phyloP scores from a whole-genome alignment of 1,140 invertebrate species.

The Drosophila lini region DNA sequence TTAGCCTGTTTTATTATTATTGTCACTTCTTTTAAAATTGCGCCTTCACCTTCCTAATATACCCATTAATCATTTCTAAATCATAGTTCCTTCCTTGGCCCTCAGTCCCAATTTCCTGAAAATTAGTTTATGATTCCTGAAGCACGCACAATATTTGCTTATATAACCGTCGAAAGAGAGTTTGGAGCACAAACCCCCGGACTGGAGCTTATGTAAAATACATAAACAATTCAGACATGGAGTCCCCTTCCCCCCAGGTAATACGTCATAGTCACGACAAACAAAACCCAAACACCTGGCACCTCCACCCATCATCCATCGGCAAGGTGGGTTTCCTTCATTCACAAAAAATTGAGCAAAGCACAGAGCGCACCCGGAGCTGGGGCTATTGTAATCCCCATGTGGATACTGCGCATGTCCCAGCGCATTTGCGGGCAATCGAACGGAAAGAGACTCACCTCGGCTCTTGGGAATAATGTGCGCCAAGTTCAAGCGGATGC shows the following conservation, averaged over 20 bases:
- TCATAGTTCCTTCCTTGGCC: background rate
- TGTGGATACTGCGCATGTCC: slow-evolving; percentile 62
- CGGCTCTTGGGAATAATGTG: slow-evolving; percentile 42
- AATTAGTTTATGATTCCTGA: slow-evolving; percentile 20
- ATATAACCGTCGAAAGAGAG: slow-evolving; percentile 9
- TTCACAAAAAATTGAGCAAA: slow-evolving; percentile 69
- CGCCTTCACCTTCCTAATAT: background rate
- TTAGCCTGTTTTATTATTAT: no score
- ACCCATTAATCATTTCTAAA: background rate
- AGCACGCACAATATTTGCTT: slow-evolving; percentile 31
- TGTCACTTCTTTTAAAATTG: background rate
- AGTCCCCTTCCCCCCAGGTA: background rate
- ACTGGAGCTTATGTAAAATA: slow-evolving; percentile 39
- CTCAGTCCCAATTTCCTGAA: background rate
- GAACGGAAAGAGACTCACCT: slow-evolving; percentile 64
- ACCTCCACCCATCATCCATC: background rate
- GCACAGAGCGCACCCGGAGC: slow-evolving; percentile 25
- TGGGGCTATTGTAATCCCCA: slow-evolving; percentile 7
- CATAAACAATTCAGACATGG: slow-evolving; percentile 35
- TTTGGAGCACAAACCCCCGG: slow-evolving; percentile 1
- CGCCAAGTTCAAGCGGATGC: slow-evolving; percentile 73
- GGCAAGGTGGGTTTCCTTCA: slow-evolving; percentile 50
- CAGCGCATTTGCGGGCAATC: slow-evolving; percentile 62
- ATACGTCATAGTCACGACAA: slow-evolving; percentile 42
- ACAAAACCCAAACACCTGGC: slow-evolving; percentile 5